Evolutionary conservation across 2,797 vertebrate genomes (phyloP).

Genomic region (Pristis pectinata): DNA sequence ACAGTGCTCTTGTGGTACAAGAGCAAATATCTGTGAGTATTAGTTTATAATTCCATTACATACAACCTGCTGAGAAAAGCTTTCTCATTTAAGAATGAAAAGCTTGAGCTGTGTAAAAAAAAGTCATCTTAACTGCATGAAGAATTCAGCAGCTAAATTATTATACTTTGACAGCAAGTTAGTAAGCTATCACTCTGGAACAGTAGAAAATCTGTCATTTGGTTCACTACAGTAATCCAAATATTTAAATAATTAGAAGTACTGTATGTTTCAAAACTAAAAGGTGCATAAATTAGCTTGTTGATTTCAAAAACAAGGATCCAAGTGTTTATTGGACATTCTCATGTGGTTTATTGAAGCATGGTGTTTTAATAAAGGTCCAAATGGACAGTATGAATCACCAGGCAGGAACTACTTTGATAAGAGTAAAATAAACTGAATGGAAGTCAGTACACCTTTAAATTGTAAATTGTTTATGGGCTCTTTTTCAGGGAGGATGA

Average conservation of each 20-base stretch:
- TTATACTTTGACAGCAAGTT: not conserved
- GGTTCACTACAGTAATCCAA: not conserved
- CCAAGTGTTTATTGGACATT: not conserved
- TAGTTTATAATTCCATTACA: not conserved
- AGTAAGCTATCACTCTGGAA: not conserved
- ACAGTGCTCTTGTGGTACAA: not conserved
- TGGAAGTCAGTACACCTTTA: constrained; percentile 35
- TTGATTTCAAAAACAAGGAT: constrained; percentile 23
- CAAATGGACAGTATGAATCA: constrained; percentile 17
- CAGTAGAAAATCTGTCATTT: not conserved
- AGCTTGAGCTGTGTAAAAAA: not conserved
- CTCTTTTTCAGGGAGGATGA: constrained; percentile 32
- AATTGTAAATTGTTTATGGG: constrained; percentile 33
- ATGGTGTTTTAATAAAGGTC: constrained; percentile 15
- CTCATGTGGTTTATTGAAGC: constrained; percentile 15
- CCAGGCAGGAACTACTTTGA: constrained; percentile 30
- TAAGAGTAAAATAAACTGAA: constrained; percentile 7
- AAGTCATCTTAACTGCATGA: not conserved
- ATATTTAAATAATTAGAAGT: not conserved
- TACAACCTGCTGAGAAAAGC: not conserved
- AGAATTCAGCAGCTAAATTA: not conserved
- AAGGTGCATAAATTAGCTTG: not conserved
- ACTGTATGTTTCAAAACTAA: no score
- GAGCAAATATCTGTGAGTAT: not conserved
- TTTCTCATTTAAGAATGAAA: not conserved